Conservation (phyloP, 2,888 invertebrate species). For the Phengaris alcon region DNA sequence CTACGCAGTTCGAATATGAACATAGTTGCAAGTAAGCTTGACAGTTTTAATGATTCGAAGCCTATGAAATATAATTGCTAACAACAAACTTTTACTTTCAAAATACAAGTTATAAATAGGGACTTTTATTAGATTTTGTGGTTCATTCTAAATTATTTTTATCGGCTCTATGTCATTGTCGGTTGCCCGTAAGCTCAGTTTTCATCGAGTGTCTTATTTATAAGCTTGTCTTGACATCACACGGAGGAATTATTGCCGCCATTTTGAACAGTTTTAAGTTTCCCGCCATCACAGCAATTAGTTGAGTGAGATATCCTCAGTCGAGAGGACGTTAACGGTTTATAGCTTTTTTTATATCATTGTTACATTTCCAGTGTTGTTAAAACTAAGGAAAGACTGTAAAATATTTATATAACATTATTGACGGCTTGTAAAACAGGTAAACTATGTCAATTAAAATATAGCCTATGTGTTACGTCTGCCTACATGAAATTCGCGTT, state of each 20-base stretch:
- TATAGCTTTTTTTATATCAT: conserved; percentile 54
- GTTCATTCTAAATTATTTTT: conserved; percentile 21
- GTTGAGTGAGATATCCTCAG: conserved; percentile 77
- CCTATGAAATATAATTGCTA: not conserved
- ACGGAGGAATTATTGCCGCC: conserved; percentile 69
- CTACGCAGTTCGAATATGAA: no score
- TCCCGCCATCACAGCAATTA: conserved; percentile 75
- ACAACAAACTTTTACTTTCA: no score
- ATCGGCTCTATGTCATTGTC: conserved; percentile 54
- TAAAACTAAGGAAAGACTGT: conserved; percentile 8
- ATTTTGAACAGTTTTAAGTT: conserved; percentile 63
- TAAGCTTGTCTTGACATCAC: conserved; percentile 64
- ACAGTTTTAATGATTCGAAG: no score
- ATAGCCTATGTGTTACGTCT: not conserved
- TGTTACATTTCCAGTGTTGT: conserved; percentile 39
- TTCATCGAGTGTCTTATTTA: conserved; percentile 74
- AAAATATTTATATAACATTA: conserved; percentile 3
- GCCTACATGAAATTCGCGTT: not conserved
- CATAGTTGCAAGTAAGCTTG: no score
- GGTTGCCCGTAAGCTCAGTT: conserved; percentile 68
- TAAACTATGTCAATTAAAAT: conserved; percentile 1
- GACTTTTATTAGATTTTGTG: not conserved
- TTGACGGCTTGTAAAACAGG: not conserved
- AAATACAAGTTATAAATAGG: conserved; percentile 1
- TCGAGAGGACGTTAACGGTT: conserved; percentile 61